phyloP scores from a whole-genome alignment of 2,797 vertebrate genomes.

The Lutjanus argentimaculatus region DNA sequence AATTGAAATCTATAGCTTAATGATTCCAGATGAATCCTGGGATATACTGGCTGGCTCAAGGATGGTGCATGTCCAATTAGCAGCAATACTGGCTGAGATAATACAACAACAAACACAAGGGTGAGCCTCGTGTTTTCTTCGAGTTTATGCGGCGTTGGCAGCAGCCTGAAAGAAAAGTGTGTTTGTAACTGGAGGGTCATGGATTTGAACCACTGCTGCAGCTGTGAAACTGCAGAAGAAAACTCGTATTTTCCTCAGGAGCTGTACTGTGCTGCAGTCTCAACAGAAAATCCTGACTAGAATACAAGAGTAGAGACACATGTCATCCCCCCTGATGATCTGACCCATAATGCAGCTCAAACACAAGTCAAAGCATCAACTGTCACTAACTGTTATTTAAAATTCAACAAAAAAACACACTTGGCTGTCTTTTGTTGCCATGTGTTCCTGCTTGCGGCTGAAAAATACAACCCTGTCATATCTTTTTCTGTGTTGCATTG shows the following conservation, averaged over 20 bases:
- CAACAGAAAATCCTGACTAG: neutral
- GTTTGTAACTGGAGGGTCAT: neutral
- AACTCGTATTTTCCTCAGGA: neutral
- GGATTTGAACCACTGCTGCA: neutral
- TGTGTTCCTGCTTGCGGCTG: neutral
- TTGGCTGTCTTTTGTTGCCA: neutral
- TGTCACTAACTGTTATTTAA: neutral
- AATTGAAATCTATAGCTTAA: constrained; percentile 21
- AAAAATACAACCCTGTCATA: neutral
- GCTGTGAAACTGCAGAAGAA: neutral
- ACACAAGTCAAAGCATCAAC: neutral
- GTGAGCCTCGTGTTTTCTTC: neutral
- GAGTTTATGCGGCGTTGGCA: neutral
- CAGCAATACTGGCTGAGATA: constrained; percentile 9
- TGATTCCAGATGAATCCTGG: constrained; percentile 19
- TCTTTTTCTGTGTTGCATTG: neutral
- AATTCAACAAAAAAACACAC: neutral
- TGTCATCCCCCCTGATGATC: neutral
- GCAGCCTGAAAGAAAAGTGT: neutral
- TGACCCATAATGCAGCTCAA: neutral
- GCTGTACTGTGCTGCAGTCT: constrained; percentile 1
- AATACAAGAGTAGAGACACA: neutral
- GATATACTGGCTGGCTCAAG: neutral
- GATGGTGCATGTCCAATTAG: constrained; percentile 14
- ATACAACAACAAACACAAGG: constrained; percentile 10